These are phyloP conservation scores for Apodemus agrarius DNA, from an alignment of 2,797 vertebrate genomes.

Conservation along the genomic window DNA sequence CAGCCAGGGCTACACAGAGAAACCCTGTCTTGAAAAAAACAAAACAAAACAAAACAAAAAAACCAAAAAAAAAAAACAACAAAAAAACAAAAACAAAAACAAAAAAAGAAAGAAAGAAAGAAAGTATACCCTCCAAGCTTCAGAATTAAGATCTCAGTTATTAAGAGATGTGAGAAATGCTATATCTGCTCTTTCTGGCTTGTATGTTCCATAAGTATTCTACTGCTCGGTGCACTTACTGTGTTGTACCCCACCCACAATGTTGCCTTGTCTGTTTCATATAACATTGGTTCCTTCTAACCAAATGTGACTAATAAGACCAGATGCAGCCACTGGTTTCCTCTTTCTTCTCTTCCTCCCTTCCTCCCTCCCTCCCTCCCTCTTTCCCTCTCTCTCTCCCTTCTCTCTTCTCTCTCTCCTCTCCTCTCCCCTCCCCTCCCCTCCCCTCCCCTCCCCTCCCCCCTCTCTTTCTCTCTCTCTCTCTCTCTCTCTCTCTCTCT, in stretches of 20 bases:
- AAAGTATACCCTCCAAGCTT: neutral
- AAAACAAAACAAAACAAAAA: too few species aligned
- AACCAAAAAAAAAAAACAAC: too few species aligned
- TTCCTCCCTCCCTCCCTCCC: too few species aligned
- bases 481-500: too few species aligned
- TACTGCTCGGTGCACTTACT: neutral
- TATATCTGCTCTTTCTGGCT: neutral
- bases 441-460: fast-evolving
- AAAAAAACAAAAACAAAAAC: too few species aligned
- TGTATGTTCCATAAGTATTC: neutral
- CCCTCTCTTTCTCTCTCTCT: too few species aligned
- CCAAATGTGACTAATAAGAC: neutral
- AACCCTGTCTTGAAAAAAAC: too few species aligned
- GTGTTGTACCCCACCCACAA: neutral
- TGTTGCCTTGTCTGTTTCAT: neutral
- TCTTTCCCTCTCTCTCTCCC: too few species aligned
- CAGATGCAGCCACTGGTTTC: neutral
- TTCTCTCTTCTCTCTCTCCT: too few species aligned
- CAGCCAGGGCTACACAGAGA: too few species aligned
- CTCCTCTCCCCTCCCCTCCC: too few species aligned
- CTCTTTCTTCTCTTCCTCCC: fast-evolving
- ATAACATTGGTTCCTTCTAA: neutral
- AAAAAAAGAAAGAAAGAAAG: too few species aligned
- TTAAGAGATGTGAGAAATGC: neutral
- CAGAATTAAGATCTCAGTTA: neutral